Evolutionary conservation across 2,113 vertebrate species (phyloP), one percentile per base, ranked within the genome.

Genomic region (Hypomesus transpacificus): DNA sequence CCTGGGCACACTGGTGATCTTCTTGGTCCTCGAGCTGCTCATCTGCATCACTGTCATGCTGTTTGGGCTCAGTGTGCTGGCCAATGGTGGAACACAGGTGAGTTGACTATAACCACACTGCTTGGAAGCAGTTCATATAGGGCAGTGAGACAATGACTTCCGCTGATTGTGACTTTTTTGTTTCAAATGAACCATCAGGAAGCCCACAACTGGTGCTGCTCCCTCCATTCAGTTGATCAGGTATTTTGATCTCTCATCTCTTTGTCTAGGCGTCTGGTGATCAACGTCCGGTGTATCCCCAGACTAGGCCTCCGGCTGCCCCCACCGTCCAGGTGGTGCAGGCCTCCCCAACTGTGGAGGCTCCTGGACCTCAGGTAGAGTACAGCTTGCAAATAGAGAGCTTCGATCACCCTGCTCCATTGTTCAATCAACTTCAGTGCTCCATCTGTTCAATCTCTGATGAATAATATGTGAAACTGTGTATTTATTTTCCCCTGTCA

Each of bases 41-140:
- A 88, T 93, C 84, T 93, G 92, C 73, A 92, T 92, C 77, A 89
- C 89, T 1, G 85, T 83, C 70, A 91, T 93, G 87, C 77, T 93
- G 67, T 92, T 91, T 56, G 92, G 91, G 53, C 91, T 93, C 63
- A 92, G 84, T 14, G 90, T 91, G 5, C 74, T 92, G 3, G 89
- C 89, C 66, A 88, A 88, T 66, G 85, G 86, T 20, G 87, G 87
- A 46, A 53, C 73, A 18, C 88, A 90, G 88, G 92, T 92, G 1
- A 82, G 76, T 11, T 59, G 21, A 18, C 31, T 28, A 39, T 26
- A 14, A 6, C n/a, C 34, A 20, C 24, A 8, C 51, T 20, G 7
- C 18, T 26, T 26, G 24, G 24, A 26, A 6, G 16, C 13, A 1
- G 28, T 13, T 66, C 16, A n/a, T 3, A 57, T 46, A 18, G 7